phyloP scores from a whole-genome alignment of 2,113 vertebrate genomes.

The Columba janthina region DNA sequence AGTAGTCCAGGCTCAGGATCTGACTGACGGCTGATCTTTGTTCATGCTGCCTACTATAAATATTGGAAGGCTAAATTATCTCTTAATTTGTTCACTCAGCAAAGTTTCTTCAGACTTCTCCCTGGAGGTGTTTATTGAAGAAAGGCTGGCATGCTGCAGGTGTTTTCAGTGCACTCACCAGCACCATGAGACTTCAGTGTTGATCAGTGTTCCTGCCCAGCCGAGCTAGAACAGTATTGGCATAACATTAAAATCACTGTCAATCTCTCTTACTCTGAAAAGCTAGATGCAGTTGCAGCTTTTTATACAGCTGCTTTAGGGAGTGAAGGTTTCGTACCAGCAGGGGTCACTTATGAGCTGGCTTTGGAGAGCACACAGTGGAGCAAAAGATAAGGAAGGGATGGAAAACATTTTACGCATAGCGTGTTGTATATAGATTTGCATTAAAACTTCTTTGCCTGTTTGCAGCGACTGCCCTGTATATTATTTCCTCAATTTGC shows the following conservation, averaged over 20 bases:
- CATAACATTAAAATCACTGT: fast-evolving
- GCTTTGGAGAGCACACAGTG: not conserved
- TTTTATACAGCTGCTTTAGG: not conserved
- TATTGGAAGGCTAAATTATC: not conserved
- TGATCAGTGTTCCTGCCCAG: not conserved
- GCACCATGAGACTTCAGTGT: not conserved
- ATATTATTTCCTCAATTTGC: not conserved
- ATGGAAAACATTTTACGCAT: not conserved
- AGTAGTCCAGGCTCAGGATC: not conserved
- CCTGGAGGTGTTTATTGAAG: not conserved
- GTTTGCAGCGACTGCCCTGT: not conserved
- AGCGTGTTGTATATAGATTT: not conserved
- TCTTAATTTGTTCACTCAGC: not conserved
- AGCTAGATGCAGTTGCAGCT: not conserved
- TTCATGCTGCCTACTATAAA: not conserved
- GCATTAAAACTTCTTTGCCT: not conserved
- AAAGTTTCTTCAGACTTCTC: not conserved
- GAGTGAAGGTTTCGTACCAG: constrained; percentile 13
- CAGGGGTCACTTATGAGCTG: constrained; percentile 71
- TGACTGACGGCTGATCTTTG: not conserved
- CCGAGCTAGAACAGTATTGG: not conserved
- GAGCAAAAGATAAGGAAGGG: not conserved
- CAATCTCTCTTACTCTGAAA: not conserved
- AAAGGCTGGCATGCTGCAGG: not conserved
- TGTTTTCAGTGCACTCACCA: not conserved